phyloP scores from a whole-genome alignment of 2,888 invertebrate genomes.

The Choristoneura rosaceana region DNA sequence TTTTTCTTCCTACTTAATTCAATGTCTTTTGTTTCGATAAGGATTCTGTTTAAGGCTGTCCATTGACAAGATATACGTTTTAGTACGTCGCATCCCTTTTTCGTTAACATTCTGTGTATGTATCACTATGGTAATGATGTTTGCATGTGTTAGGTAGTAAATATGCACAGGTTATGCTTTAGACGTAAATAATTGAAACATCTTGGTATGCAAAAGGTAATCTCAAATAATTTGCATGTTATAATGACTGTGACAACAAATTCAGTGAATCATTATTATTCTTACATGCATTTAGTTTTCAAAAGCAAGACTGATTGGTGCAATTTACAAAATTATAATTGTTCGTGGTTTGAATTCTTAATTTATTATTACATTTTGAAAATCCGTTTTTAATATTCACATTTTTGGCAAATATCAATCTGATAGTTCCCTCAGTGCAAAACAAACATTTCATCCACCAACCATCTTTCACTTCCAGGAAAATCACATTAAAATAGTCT shows the following conservation, averaged over 20 bases:
- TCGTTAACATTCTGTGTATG: background rate
- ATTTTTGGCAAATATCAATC: no score
- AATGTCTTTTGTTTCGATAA: constrained; percentile 15
- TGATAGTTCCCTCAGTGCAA: no score
- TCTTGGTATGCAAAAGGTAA: background rate
- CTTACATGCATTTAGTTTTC: no score
- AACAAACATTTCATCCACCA: no score
- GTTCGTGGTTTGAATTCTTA: no score
- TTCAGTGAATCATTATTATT: background rate
- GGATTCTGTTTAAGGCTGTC: constrained; percentile 1
- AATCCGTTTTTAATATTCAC: no score
- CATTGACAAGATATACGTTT: constrained; percentile 4
- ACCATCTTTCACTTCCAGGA: no score
- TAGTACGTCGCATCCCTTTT: background rate
- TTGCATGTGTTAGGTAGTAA: background rate
- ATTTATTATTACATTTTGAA: no score
- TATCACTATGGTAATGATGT: background rate
- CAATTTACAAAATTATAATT: no score
- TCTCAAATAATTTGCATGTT: background rate
- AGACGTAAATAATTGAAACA: background rate
- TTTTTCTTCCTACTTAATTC: constrained; percentile 24
- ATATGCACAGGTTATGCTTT: background rate
- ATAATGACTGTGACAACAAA: background rate
- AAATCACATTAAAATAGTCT: no score
- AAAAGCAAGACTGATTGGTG: no score